Conservation (phyloP, 2,113 vertebrate genomes). For the Actenoides lindsayi region DNA sequence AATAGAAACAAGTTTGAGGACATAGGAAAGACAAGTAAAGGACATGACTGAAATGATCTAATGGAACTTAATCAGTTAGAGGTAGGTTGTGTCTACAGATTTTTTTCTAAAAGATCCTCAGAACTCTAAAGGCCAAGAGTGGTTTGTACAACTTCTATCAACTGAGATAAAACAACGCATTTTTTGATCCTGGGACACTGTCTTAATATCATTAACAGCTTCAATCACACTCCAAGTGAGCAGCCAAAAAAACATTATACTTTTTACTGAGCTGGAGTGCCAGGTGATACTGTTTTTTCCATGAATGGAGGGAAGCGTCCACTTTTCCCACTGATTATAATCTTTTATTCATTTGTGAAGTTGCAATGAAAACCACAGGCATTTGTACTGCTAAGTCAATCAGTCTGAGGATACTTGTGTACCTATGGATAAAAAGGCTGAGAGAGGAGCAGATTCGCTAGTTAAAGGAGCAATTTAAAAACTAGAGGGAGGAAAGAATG, state of each 20-base stretch:
- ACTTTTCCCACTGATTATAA: slow-evolving; percentile 58
- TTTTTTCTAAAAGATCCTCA: neutral
- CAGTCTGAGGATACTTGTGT: neutral
- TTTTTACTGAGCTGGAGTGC: slow-evolving; percentile 11
- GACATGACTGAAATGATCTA: neutral
- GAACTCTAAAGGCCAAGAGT: neutral
- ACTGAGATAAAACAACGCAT: slow-evolving; percentile 15
- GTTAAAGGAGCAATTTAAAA: neutral
- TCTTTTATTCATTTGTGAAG: slow-evolving; percentile 25
- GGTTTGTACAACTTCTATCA: neutral
- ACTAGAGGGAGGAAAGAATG: neutral
- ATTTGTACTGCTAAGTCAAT: slow-evolving; percentile 47
- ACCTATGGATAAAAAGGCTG: neutral
- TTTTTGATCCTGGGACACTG: slow-evolving; percentile 27
- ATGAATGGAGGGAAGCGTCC: slow-evolving; percentile 35
- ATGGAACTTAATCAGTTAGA: neutral
- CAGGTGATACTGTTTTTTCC: slow-evolving; percentile 56
- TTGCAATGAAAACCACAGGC: slow-evolving; percentile 32
- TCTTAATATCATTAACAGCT: slow-evolving; percentile 38
- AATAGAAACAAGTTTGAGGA: neutral
- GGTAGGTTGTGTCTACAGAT: neutral
- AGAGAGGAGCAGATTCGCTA: neutral
- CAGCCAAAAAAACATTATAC: neutral
- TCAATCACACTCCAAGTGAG: neutral
- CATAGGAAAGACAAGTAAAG: neutral